Conservation (phyloP, 2,113 vertebrate genomes). For the Lipotes vexillifer region DNA sequence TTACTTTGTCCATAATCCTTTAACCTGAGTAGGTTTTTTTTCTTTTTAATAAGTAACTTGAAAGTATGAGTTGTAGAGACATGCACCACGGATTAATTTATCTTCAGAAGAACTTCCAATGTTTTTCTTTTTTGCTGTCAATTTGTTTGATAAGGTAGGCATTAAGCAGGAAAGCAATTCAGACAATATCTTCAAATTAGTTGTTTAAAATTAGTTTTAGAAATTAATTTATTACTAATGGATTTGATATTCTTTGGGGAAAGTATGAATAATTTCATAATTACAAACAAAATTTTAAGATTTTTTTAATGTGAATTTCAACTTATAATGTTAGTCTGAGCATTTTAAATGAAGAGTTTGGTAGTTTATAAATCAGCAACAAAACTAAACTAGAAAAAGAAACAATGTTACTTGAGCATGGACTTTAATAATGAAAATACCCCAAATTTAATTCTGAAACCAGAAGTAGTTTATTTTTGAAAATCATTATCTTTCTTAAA, state of each 20-base stretch:
- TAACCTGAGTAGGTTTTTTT: neutral
- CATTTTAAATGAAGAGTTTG: neutral
- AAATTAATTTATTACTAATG: neutral
- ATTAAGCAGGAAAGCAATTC: neutral
- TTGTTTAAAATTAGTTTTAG: neutral
- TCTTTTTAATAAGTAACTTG: neutral
- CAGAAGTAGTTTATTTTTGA: neutral
- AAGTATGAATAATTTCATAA: neutral
- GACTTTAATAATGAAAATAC: neutral
- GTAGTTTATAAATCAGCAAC: neutral
- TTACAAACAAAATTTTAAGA: conserved; percentile 14
- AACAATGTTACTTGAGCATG: neutral
- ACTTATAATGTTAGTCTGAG: neutral
- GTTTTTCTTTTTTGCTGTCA: neutral
- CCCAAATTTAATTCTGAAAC: neutral
- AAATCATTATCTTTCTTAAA: conserved; percentile 6
- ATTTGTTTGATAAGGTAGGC: neutral
- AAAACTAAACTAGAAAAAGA: neutral
- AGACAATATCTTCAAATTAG: neutral
- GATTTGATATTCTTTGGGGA: neutral
- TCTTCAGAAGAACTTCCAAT: neutral
- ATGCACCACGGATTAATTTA: neutral
- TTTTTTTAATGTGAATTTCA: neutral
- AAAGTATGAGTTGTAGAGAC: neutral
- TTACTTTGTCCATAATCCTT: neutral